Evolutionary conservation across 2,888 invertebrate genomes (phyloP).

Genomic region (Chaetoderma sp.): DNA sequence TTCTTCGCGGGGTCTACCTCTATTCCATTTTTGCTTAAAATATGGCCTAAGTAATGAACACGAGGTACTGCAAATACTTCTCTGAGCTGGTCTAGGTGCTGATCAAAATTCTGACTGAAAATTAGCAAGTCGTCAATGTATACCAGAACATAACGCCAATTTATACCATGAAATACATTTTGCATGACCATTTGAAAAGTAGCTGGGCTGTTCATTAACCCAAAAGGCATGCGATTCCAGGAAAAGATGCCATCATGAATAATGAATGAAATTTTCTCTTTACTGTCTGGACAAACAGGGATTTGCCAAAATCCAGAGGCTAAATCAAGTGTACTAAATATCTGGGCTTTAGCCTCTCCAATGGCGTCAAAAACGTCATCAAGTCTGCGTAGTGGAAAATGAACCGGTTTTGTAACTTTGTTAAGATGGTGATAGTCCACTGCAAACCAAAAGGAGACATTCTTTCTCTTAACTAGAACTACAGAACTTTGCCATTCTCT

Average conservation of each 20-base stretch:
- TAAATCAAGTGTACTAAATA: slow-evolving; percentile 37
- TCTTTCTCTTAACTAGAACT: slow-evolving; percentile 32
- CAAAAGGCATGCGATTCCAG: slow-evolving; percentile 31
- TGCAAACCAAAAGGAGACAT: slow-evolving; percentile 28
- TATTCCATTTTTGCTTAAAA: slow-evolving; percentile 1
- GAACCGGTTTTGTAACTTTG: slow-evolving; percentile 30
- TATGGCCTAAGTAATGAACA: slow-evolving; percentile 6
- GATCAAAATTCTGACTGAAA: slow-evolving; percentile 3
- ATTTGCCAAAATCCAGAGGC: slow-evolving; percentile 31
- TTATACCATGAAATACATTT: slow-evolving; percentile 30
- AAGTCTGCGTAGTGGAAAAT: slow-evolving; percentile 31
- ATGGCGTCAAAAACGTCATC: slow-evolving; percentile 36
- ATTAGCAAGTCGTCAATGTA: slow-evolving; percentile 40
- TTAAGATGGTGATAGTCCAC: slow-evolving; percentile 32
- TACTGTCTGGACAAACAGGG: slow-evolving; percentile 28
- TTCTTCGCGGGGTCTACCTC: not conserved
- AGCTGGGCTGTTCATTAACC: slow-evolving; percentile 33
- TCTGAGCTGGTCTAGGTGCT: no score
- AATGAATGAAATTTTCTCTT: slow-evolving; percentile 34
- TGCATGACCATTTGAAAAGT: slow-evolving; percentile 39
- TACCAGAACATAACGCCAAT: slow-evolving; percentile 29
- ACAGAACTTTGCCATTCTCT: slow-evolving; percentile 36
- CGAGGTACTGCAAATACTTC: not conserved
- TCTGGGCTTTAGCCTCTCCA: slow-evolving; percentile 30
- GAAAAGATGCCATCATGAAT: slow-evolving; percentile 36